A percentile compares a stretch with the other conserved stretches of the same genome.
These are phyloP conservation scores for Protobothrops mucrosquamatus DNA, from an alignment of 2,113 vertebrate species.

Conservation along the genomic window DNA sequence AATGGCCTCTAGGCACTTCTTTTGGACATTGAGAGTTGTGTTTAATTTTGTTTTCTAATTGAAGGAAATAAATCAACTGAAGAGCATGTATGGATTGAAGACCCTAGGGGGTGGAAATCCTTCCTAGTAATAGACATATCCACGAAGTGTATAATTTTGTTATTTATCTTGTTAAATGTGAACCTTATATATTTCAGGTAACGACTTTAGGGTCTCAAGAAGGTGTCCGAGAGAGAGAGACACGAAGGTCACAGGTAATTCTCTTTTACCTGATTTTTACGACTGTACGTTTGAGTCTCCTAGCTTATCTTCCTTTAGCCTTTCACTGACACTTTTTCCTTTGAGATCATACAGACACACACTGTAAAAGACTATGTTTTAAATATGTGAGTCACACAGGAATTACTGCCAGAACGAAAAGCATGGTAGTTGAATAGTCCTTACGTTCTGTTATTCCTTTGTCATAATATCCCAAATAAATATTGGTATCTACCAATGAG, in stretches of 20 bases:
- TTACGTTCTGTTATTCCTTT: neutral
- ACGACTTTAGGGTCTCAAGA: too few species aligned
- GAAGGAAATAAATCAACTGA: conserved; percentile 38
- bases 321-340: conserved; percentile 9
- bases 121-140: too few species aligned
- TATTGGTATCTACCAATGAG: neutral
- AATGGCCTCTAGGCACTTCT: conserved; percentile 14
- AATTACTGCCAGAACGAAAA: neutral
- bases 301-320: neutral
- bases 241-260: too few species aligned
- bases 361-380: neutral
- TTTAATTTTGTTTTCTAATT: conserved; percentile 48
- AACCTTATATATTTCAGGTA: too few species aligned
- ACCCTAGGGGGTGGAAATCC: too few species aligned
- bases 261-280: too few species aligned
- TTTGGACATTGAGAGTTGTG: conserved; percentile 36
- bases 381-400: neutral
- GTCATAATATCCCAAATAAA: neutral
- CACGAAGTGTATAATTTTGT: too few species aligned
- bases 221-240: too few species aligned
- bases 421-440: neutral
- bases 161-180: too few species aligned
- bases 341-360: neutral
- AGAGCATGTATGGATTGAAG: conserved; percentile 28
- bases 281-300: too few species aligned